Base-by-base conservation (phyloP, 2,797 vertebrate genomes). In the Epinephelus awoara region DNA sequence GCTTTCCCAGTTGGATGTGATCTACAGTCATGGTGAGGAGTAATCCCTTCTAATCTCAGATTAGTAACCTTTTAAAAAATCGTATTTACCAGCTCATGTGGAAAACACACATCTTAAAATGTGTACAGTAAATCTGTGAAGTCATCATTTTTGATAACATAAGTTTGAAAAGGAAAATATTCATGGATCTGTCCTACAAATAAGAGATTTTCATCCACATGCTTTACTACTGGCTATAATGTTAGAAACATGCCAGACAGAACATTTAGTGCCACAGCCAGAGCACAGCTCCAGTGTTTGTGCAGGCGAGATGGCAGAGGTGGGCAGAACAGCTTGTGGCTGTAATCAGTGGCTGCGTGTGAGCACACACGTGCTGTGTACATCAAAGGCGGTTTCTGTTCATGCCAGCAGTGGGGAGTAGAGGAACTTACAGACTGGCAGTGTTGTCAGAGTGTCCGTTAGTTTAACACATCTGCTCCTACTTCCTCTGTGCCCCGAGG, bases 381-480 rank as follows among this genome's bases (percentile, higher is more conserved):
- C 89, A 90, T 93, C 85, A 90, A 92, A 92, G 79, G 68, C 19
- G 29, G 68, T 47, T 74, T 83, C 40, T 85, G 75, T 87, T 80
- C 64, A 77, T 68, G 75, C 62, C 27, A 69, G 67, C 61, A 57
- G 77, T 19, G 21, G 82, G 79, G 77, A 85, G 82, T 38, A 51
- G 63, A 85, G 79, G 66, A 84, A 82, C 67, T 80, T 67, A 90
- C 72, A 89, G 86, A 80, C 78, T 69, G 75, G 83, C 82, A 79
- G 86, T 86, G 88, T 89, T 91, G 90, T 92, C 88, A 85, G 85
- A 85, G 84, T 85, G 89, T 92, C 83, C 61, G 74, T 90, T 88
- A 67, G 83, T 23, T 77, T 84, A 90, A 89, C 92, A 94, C 94
- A 94, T 93, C 89, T 94, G 92, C 80, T 90, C 72, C 54, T 14